Base-by-base conservation (phyloP, 2,888 invertebrate species). In the Boloria selene region DNA sequence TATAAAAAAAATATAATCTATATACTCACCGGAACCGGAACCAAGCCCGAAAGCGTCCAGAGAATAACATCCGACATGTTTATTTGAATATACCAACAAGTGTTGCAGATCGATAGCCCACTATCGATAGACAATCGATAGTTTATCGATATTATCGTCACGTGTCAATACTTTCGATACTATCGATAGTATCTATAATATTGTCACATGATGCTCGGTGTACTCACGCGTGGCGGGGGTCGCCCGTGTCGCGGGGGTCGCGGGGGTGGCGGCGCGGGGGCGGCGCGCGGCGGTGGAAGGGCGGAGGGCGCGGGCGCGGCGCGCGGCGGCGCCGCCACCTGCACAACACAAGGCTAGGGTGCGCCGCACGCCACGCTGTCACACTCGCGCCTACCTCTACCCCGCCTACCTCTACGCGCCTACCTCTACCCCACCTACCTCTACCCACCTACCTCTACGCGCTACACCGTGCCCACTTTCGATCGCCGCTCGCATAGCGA, bases 261-360 rank as follows among this genome's bases (percentile, higher is more conserved):
- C 85, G 86, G 77, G 87, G 90, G 85, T 87, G 60, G 49, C 79
- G 73, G 94, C 61, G 94, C 93, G 88, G 70, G 88, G 86, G 67
- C 93, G 93, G 76, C 95, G 94, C 71, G 80, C 85, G 86, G 77
- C 87, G 90, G 85, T 87, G 89, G 88, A 92, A 85, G 93, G 92
- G 88, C 96, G 94, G 93, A 73, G 92, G 88, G 96, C 94, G 93
- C 73, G 92, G 87, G 75, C 93, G 90, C 64, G 93, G 87, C 77
- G 87, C 78, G 78, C 84, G 85, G 72, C 77, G 74, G 69, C 90
- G 87, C 78, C 90, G 88, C 82, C 89, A 85, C 85, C 92, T 85
- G 90, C 85, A 87, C 85, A 89, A 87, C 72, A 73, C 72, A 72
- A 72, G 68, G 74, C 74, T 75, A 75, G 71, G 73, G 74, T 70